Conservation (phyloP, 2,888 invertebrate species). For the Megalurothrips usitatus region DNA sequence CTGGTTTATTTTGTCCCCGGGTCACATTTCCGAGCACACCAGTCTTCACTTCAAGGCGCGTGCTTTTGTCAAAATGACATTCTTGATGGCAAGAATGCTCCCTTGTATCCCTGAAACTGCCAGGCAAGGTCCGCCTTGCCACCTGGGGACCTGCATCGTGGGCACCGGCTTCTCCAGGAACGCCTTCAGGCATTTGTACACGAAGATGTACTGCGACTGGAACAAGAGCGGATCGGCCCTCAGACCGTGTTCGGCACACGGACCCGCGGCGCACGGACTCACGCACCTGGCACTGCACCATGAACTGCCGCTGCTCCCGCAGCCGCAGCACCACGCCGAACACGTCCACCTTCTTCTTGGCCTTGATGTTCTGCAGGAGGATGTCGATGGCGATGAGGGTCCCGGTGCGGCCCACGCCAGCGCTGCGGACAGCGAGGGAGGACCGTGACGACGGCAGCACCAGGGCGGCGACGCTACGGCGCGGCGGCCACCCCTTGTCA, state of each 20-base stretch:
- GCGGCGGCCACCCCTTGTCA: too few species aligned
- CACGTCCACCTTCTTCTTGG: slow-evolving; percentile 60
- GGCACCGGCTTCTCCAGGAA: not conserved
- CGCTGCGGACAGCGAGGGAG: slow-evolving; percentile 47
- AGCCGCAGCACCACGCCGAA: slow-evolving; percentile 64
- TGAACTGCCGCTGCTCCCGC: slow-evolving; percentile 61
- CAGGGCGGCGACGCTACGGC: not conserved
- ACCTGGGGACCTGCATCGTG: too few species aligned
- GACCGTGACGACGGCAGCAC: not conserved
- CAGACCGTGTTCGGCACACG: not conserved
- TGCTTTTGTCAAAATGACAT: too few species aligned
- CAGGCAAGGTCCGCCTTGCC: too few species aligned
- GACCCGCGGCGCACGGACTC: not conserved
- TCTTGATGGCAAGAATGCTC: too few species aligned
- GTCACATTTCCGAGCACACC: too few species aligned
- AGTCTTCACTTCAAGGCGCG: too few species aligned
- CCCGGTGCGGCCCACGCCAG: slow-evolving; percentile 73
- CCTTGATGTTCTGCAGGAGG: slow-evolving; percentile 59
- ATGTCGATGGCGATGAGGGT: slow-evolving; percentile 68
- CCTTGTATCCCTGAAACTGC: too few species aligned
- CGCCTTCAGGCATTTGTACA: not conserved
- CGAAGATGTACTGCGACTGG: not conserved
- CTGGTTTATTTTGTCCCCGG: too few species aligned
- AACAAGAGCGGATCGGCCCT: not conserved
- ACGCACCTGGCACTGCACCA: slow-evolving; percentile 56